A percentile compares a stretch with the other conserved stretches of the same genome.
These are phyloP conservation scores for Papilio glaucus DNA, from an alignment of 1,140 invertebrate genomes.

Conservation along the genomic window DNA sequence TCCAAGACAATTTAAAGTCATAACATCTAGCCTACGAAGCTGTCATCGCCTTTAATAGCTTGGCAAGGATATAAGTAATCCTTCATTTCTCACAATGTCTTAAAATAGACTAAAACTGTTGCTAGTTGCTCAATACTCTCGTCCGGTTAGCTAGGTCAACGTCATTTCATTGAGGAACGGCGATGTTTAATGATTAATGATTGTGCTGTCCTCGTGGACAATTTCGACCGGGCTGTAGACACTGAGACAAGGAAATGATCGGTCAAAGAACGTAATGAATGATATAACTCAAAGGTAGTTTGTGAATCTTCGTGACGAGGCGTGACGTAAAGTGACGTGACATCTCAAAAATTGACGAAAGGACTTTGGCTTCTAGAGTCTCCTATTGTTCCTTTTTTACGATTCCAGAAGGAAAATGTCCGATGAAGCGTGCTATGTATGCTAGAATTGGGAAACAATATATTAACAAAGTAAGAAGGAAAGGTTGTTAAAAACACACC, in stretches of 20 bases:
- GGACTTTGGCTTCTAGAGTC: too few species aligned
- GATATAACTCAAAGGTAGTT: not conserved
- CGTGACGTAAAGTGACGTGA: not conserved
- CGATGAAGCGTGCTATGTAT: too few species aligned
- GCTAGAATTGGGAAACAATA: too few species aligned
- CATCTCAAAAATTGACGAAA: too few species aligned
- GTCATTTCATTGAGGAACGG: constrained; percentile 9
- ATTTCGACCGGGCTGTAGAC: not conserved
- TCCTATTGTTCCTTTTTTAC: too few species aligned
- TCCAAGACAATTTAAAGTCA: not conserved
- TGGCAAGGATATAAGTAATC: not conserved
- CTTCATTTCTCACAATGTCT: constrained; percentile 18
- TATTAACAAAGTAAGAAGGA: too few species aligned
- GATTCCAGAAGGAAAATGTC: too few species aligned
- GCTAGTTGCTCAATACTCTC: not conserved
- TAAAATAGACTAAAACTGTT: constrained; percentile 21
- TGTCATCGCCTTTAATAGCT: constrained; percentile 16
- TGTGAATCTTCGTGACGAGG: not conserved
- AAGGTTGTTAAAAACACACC: too few species aligned
- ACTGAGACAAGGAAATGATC: not conserved
- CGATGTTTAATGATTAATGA: not conserved
- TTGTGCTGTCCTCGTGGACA: not conserved
- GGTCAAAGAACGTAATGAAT: too few species aligned
- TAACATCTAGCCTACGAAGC: not conserved
- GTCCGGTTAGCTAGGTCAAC: constrained; percentile 11